Conservation (phyloP, 2,797 vertebrate genomes). For the Alfaro cultratus region DNA sequence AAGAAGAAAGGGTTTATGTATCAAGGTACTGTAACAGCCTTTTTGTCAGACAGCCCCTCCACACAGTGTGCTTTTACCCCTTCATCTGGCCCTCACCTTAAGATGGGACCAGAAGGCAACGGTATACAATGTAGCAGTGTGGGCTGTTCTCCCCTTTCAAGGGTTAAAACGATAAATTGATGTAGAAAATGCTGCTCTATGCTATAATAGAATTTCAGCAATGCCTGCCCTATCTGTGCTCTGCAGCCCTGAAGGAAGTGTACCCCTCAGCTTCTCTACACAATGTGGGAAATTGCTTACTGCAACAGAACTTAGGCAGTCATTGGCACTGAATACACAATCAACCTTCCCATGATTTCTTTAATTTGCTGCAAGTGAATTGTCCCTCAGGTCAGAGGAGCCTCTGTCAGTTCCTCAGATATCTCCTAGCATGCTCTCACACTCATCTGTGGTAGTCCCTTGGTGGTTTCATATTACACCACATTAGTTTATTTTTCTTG, state of each 20-base stretch:
- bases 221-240: constrained; percentile 80
- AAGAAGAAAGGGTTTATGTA: constrained; percentile 45
- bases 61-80: constrained; percentile 53
- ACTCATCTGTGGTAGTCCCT: constrained; percentile 29
- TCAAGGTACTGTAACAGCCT: constrained; percentile 52
- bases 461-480: constrained; percentile 32
- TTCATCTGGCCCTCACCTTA: constrained; percentile 73
- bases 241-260: constrained; percentile 82
- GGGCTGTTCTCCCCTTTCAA: constrained; percentile 75
- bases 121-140: constrained; percentile 67
- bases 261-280: constrained; percentile 73
- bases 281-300: constrained; percentile 83
- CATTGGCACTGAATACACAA: constrained; percentile 76
- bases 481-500: constrained; percentile 11
- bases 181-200: constrained; percentile 74
- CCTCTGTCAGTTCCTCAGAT: constrained; percentile 59
- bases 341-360: constrained; percentile 81
- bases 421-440: constrained; percentile 38
- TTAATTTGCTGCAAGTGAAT: constrained; percentile 80
- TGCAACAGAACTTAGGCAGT: constrained; percentile 75
- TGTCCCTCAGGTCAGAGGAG: constrained; percentile 66
- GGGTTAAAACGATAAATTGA: constrained; percentile 80
- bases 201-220: constrained; percentile 80
- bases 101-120: constrained; percentile 69
- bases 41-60: constrained; percentile 44